Conservation (phyloP, 2,113 vertebrate genomes). For the Mobula birostris region DNA sequence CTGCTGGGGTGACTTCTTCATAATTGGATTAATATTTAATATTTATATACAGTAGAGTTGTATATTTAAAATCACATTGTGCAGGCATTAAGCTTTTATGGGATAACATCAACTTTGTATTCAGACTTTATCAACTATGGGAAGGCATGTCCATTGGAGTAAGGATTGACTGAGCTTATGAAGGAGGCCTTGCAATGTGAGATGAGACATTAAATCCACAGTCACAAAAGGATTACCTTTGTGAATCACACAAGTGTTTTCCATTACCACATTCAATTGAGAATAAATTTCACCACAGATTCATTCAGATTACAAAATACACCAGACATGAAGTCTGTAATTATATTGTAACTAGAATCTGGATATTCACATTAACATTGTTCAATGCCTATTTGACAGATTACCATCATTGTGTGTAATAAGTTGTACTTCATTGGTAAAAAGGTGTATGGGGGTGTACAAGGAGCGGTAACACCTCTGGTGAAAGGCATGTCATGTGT, state of each 20-base stretch:
- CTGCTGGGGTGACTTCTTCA: no score
- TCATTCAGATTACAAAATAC: not conserved
- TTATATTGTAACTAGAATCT: not conserved
- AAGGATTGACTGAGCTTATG: not conserved
- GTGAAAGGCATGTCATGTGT: no score
- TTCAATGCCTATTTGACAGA: not conserved
- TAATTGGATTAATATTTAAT: no score
- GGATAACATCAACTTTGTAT: not conserved
- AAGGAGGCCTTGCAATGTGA: not conserved
- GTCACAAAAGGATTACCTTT: not conserved
- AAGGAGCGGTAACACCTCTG: no score
- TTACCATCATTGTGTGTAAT: not conserved
- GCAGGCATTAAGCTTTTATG: not conserved
- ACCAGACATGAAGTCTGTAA: not conserved
- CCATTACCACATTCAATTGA: not conserved
- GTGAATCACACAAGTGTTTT: not conserved
- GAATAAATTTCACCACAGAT: not conserved
- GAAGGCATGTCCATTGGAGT: not conserved
- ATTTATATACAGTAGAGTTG: no score
- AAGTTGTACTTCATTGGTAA: not conserved
- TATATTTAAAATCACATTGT: not conserved
- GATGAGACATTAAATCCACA: no score
- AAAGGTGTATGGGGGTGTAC: no score
- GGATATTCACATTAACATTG: not conserved
- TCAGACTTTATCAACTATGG: not conserved